Percentiles rank a stretch among this genome's conserved stretches.
These are phyloP conservation scores for Azorinus chamasolen DNA, from an alignment of 2,888 invertebrate species.

Conservation along the genomic window DNA sequence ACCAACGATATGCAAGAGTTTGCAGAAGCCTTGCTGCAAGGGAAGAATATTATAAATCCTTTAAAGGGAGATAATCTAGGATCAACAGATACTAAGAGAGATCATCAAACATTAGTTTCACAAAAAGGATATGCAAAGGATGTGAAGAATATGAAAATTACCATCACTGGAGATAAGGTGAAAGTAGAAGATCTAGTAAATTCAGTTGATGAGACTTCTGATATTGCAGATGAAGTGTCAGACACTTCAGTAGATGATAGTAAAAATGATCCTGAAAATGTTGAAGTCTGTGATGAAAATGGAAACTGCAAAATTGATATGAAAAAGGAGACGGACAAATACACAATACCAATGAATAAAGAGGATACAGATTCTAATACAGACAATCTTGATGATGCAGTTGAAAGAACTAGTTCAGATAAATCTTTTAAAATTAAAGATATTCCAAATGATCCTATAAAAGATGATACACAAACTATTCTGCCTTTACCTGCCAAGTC, in stretches of 20 bases:
- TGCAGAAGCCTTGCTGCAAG: conserved; percentile 6
- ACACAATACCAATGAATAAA: no score
- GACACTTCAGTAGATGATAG: conserved; percentile 21
- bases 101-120: conserved; percentile 50
- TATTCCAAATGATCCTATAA: no score
- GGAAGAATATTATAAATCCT: not conserved
- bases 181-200: conserved; percentile 13
- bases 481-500: not conserved
- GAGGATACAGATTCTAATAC: conserved; percentile 16
- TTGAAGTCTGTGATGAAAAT: conserved; percentile 13
- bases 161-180: conserved; percentile 13
- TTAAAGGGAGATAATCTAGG: conserved; percentile 13
- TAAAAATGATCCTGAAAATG: conserved; percentile 15
- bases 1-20: conserved; percentile 18
- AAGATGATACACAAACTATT: not conserved
- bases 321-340: no score
- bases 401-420: conserved; percentile 9
- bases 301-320: no score
- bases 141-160: conserved; percentile 19
- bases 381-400: conserved; percentile 13
- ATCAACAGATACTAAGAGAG: conserved; percentile 39
- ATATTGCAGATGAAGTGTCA: conserved; percentile 23
- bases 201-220: not conserved
- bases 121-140: conserved; percentile 37
- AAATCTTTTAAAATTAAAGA: not conserved